A percentile compares a stretch with the other conserved stretches of the same genome.
These are phyloP conservation scores for Halictus quadricinctus DNA, from an alignment of 2,888 invertebrate species.

Conservation along the genomic window DNA sequence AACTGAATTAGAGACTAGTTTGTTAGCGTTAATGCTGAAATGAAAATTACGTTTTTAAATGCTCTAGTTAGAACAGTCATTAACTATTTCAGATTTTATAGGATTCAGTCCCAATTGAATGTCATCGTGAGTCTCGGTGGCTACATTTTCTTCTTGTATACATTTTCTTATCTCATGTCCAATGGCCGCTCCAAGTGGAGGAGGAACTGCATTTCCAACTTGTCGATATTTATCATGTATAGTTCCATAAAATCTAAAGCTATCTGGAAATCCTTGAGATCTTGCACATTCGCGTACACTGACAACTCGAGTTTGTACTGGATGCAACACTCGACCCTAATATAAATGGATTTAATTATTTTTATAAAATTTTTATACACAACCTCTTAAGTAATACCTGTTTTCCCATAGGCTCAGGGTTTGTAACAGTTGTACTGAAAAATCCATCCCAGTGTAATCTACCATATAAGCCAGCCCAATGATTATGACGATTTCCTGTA, in stretches of 20 bases:
- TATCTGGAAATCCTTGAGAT: slow-evolving; percentile 93
- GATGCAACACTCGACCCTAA: slow-evolving; percentile 91
- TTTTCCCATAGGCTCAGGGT: slow-evolving; percentile 96
- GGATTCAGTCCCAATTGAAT: not conserved
- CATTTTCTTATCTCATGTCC: slow-evolving; percentile 88
- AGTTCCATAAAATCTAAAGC: slow-evolving; percentile 89
- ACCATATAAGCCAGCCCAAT: slow-evolving; percentile 94
- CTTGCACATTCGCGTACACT: slow-evolving; percentile 94
- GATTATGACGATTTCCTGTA: slow-evolving; percentile 92
- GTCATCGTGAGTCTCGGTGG: not conserved
- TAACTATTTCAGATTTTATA: not conserved
- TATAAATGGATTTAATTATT: not conserved
- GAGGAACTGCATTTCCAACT: slow-evolving; percentile 95
- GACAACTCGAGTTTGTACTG: slow-evolving; percentile 91
- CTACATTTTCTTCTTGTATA: slow-evolving; percentile 24
- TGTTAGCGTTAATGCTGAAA: not conserved
- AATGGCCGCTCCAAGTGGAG: slow-evolving; percentile 90
- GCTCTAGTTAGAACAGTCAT: not conserved
- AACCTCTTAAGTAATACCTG: slow-evolving; percentile 83
- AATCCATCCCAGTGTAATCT: slow-evolving; percentile 92
- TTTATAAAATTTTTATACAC: not conserved
- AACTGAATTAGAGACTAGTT: slow-evolving; percentile 10
- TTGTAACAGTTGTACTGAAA: slow-evolving; percentile 92
- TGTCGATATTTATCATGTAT: slow-evolving; percentile 91
- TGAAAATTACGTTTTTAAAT: not conserved